Conservation (phyloP, 2,888 invertebrate genomes). For the Patella depressa region DNA sequence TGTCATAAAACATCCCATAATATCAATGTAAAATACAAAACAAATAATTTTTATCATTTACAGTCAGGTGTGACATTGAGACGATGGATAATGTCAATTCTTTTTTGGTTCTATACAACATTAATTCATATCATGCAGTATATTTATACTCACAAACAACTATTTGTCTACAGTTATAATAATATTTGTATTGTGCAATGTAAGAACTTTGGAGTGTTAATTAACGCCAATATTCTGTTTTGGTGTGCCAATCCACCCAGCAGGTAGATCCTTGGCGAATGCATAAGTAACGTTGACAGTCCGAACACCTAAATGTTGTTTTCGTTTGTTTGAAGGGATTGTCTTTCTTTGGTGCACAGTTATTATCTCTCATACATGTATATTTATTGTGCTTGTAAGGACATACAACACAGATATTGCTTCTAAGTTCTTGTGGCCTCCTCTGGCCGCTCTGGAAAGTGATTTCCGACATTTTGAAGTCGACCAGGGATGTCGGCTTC, state of each 20-base stretch:
- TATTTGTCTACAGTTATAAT: too few species aligned
- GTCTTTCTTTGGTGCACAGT: neutral
- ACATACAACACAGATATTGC: slow-evolving; percentile 27
- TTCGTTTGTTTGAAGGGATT: slow-evolving; percentile 18
- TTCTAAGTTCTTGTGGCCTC: slow-evolving; percentile 22
- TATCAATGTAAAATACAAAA: too few species aligned
- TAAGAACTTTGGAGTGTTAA: too few species aligned
- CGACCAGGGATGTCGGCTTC: slow-evolving; percentile 9
- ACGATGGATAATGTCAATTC: too few species aligned
- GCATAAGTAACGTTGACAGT: slow-evolving; percentile 22
- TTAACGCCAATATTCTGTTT: slow-evolving; percentile 20
- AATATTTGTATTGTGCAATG: too few species aligned
- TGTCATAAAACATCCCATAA: too few species aligned
- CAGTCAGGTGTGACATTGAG: too few species aligned
- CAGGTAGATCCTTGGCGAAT: slow-evolving; percentile 16
- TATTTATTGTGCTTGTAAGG: slow-evolving; percentile 1
- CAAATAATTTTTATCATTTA: too few species aligned
- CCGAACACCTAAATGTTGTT: slow-evolving; percentile 18
- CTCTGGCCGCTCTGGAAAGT: slow-evolving; percentile 20
- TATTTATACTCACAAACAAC: too few species aligned
- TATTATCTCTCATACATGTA: neutral
- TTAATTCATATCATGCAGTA: too few species aligned
- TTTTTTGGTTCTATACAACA: too few species aligned
- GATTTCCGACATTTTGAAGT: slow-evolving; percentile 24
- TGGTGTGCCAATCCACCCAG: slow-evolving; percentile 26